Percentiles rank a stretch among this genome's conserved stretches.
phyloP scores from a whole-genome alignment of 1,140 invertebrate genomes.

The Atta cephalotes region DNA sequence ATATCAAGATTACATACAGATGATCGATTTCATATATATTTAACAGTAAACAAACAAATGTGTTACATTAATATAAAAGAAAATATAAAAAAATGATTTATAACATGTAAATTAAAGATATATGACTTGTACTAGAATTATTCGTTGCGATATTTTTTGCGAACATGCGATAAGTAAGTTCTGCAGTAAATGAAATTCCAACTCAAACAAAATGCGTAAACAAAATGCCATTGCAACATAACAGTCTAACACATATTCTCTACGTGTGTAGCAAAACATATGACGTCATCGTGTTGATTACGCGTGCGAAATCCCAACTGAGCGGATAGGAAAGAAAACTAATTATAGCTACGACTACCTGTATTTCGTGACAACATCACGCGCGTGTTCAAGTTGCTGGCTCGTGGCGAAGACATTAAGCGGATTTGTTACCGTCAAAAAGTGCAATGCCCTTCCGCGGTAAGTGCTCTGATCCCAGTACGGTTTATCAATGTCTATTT shows the following conservation, averaged over 20 bases:
- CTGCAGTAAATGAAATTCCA: too few relatives aligned
- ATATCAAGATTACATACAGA: neutral
- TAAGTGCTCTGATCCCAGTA: conserved; percentile 96
- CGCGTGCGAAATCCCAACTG: neutral
- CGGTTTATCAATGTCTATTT: conserved; percentile 93
- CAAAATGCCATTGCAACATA: neutral
- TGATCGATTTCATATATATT: neutral
- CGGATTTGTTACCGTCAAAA: conserved; percentile 96
- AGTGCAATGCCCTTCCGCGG: conserved; percentile 94
- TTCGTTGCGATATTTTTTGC: neutral
- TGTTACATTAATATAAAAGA: neutral
- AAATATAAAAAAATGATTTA: neutral
- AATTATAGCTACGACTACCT: conserved; percentile 86
- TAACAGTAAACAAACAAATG: neutral
- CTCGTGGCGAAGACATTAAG: conserved; percentile 92
- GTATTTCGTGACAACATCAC: conserved; percentile 90
- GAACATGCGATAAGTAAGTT: neutral
- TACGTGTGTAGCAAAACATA: neutral
- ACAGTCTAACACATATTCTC: neutral
- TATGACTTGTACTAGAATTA: neutral
- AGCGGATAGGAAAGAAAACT: neutral
- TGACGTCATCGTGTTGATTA: neutral
- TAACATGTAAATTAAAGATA: neutral
- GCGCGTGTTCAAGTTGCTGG: conserved; percentile 91
- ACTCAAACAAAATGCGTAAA: neutral